phyloP scores from a whole-genome alignment of 1,140 invertebrate species.

The Thaumetopoea pityocampa region DNA sequence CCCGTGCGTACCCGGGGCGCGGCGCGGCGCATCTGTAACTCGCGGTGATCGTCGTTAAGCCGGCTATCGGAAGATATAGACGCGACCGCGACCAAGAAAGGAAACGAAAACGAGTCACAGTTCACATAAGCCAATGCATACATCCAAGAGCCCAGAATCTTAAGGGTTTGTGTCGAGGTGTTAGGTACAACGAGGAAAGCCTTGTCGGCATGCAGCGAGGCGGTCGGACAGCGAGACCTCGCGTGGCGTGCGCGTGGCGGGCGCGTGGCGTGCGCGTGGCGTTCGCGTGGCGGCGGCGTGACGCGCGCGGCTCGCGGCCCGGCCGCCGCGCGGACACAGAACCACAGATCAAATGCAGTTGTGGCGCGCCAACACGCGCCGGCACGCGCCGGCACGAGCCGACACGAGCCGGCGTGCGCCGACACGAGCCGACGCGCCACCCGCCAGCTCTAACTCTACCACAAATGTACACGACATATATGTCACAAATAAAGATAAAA shows the following conservation, averaged over 20 bases:
- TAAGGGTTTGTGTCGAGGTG: conserved; percentile 73
- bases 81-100: conserved; percentile 68
- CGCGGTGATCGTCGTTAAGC: conserved; percentile 8
- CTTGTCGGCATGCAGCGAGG: conserved; percentile 68
- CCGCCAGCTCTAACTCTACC: conserved; percentile 67
- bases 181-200: conserved; percentile 70
- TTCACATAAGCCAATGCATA: conserved; percentile 75
- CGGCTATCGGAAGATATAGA: conserved; percentile 62
- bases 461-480: conserved; percentile 65
- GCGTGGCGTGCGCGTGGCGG: conserved; percentile 23
- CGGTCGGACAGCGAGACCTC: conserved; percentile 48
- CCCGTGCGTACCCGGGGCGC: conserved; percentile 38
- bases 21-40: conserved; percentile 14
- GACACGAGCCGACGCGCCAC: conserved; percentile 48
- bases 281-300: conserved; percentile 6
- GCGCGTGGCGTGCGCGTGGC: conserved; percentile 21
- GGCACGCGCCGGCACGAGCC: too few species aligned
- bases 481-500: conserved; percentile 52
- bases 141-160: conserved; percentile 75
- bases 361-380: conserved; percentile 49
- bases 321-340: conserved; percentile 63
- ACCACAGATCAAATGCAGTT: conserved; percentile 75
- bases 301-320: conserved; percentile 34
- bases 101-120: conserved; percentile 74
- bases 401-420: too few species aligned